Evolutionary conservation across 2,797 vertebrate species (phyloP), one percentile per base, ranked within the genome.

Genomic region (Cottoperca gobio): DNA sequence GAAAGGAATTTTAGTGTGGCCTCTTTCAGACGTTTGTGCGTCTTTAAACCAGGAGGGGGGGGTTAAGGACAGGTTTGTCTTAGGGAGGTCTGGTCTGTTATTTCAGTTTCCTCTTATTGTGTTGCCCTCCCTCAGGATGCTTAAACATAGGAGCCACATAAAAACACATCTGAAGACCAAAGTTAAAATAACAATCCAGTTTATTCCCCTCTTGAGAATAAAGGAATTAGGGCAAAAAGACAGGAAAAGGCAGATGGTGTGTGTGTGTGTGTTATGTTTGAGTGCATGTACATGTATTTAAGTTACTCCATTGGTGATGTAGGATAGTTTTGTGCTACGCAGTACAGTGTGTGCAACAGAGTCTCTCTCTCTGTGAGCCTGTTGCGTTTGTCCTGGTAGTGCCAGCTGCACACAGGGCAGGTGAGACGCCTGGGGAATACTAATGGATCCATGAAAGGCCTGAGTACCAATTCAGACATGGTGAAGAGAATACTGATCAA

Each of bases 71-170:
- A 52, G 84, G 24, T 57, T 62, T 70, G 75, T 80, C 75, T 81
- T 66, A 10, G 48, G 66, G 60, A 70, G 79, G 68, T 59, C 59
- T 65, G 63, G 54, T 59, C 46, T 70, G 78, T 85, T 79, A 65
- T 81, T 81, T 83, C 75, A 78, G 86, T 80, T 93, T 94, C 93
- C 92, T 93, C 70, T 76, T 66, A 92, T 94, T 94, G 93, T 94
- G 74, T 87, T 74, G 11, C 23, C 42, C 73, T 83, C 83, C 82
- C 83, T 86, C 58, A 80, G 83, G 91, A 90, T 69, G 71, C 83
- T 82, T 83, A 64, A 82, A 90, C 61, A 43, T 70, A 76, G 53
- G 75, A 84, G 58, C 71, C 63, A 76, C 76, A 82, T 58, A 33
- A 80, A 80, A 87, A 61, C 49, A 73, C 45, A 82, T 70, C 26